Conservation (phyloP, 92 coral and sea anemone species). For the Porites cylindrica region DNA sequence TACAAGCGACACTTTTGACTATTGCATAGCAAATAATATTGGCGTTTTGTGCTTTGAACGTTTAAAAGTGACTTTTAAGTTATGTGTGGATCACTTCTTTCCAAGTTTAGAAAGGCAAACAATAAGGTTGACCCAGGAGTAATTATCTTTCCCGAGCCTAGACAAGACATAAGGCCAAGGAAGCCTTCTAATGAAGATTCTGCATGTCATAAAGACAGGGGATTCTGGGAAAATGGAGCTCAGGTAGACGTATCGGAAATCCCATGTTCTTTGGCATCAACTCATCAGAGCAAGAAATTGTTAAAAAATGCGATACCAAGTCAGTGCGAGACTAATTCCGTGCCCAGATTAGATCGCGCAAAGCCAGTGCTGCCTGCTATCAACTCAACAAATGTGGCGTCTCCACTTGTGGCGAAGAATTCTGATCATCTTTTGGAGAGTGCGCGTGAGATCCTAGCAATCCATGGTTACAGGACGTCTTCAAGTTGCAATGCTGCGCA, state of each 20-base stretch:
- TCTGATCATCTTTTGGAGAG: conserved; percentile 6
- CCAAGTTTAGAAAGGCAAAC: conserved; percentile 2
- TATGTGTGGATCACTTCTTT: conserved; percentile 39
- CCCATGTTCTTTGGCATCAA: background rate
- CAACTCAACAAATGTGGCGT: background rate
- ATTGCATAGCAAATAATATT: background rate
- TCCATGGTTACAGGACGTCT: background rate
- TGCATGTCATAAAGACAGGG: background rate
- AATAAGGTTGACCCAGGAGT: conserved; percentile 14
- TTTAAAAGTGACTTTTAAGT: background rate
- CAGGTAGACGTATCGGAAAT: background rate
- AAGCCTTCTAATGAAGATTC: background rate
- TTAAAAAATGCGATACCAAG: background rate
- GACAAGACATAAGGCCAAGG: background rate
- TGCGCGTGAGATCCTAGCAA: conserved; percentile 35
- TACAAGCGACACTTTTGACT: background rate
- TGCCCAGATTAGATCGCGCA: background rate
- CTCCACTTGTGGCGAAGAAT: background rate
- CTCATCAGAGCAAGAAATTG: background rate
- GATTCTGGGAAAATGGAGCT: conserved; percentile 1
- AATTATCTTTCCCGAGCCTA: background rate
- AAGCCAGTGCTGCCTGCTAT: conserved; percentile 9
- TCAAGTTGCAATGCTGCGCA: background rate
- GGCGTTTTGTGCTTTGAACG: background rate
- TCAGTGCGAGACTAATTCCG: background rate